Conservation (phyloP, 2,113 vertebrate genomes). For the Nycticebus coucang region DNA sequence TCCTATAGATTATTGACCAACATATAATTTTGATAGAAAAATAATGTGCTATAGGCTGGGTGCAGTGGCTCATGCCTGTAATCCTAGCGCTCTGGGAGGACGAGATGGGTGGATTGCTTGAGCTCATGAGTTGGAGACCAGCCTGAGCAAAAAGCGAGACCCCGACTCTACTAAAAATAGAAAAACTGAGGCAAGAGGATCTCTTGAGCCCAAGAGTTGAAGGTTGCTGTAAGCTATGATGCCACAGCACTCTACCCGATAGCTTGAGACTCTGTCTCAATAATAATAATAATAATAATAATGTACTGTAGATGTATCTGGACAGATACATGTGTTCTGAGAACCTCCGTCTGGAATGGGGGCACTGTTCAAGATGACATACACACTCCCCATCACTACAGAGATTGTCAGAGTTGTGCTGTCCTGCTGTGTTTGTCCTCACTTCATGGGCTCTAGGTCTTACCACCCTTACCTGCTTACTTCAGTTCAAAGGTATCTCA, state of each 20-base stretch:
- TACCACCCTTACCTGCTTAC: not conserved
- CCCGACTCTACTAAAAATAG: too few species aligned
- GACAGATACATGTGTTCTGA: not conserved
- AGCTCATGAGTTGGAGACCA: too few species aligned
- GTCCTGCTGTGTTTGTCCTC: not conserved
- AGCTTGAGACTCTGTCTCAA: too few species aligned
- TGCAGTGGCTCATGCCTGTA: too few species aligned
- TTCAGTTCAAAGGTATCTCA: not conserved
- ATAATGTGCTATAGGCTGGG: not conserved
- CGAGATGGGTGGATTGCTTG: too few species aligned
- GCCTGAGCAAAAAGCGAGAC: too few species aligned
- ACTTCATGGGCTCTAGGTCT: not conserved
- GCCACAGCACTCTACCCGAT: too few species aligned
- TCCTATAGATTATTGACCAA: constrained; percentile 5
- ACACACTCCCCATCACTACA: not conserved
- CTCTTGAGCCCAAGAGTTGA: too few species aligned
- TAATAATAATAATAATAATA: not conserved
- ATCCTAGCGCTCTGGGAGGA: too few species aligned
- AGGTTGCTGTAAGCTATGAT: too few species aligned
- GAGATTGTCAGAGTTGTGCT: not conserved
- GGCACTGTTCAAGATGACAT: not conserved
- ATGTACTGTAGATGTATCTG: not conserved
- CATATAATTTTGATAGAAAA: not conserved
- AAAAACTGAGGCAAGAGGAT: too few species aligned
- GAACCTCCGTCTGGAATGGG: not conserved